Conservation (phyloP, 2,888 invertebrate genomes). For the Plagodis dolabraria region DNA sequence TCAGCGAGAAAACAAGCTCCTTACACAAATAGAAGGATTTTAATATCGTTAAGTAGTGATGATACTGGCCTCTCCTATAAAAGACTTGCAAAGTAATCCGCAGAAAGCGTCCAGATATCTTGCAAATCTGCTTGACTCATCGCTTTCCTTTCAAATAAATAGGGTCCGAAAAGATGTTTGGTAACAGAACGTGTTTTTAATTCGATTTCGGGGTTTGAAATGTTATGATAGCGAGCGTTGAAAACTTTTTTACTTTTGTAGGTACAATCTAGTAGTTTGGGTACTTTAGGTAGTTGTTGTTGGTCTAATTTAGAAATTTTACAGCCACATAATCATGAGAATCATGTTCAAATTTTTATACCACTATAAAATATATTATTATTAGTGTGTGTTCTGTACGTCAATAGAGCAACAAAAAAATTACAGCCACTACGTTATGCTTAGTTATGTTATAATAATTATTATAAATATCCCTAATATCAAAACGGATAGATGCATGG, state of each 20-base stretch:
- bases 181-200: slow-evolving; percentile 58
- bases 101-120: slow-evolving; percentile 76
- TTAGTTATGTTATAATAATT: too few relatives aligned
- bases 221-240: slow-evolving; percentile 2
- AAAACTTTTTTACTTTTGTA: not conserved
- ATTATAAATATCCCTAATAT: too few relatives aligned
- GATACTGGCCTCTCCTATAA: slow-evolving; percentile 77
- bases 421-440: too few relatives aligned
- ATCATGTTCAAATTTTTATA: too few relatives aligned
- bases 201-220: slow-evolving; percentile 24
- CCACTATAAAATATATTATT: too few relatives aligned
- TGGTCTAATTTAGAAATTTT: too few relatives aligned
- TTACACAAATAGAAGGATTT: slow-evolving; percentile 81
- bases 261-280: not conserved
- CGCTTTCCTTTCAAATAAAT: slow-evolving; percentile 82
- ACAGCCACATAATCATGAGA: too few relatives aligned
- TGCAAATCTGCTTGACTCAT: slow-evolving; percentile 83
- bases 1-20: slow-evolving; percentile 80
- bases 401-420: too few relatives aligned
- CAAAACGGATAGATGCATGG: too few relatives aligned
- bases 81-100: slow-evolving; percentile 84
- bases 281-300: too few relatives aligned
- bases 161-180: slow-evolving; percentile 68
- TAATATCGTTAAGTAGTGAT: slow-evolving; percentile 84
- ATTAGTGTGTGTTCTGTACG: too few relatives aligned